These are phyloP conservation scores for Cygnus atratus DNA, from an alignment of 2,113 vertebrate species.

Conservation along the genomic window DNA sequence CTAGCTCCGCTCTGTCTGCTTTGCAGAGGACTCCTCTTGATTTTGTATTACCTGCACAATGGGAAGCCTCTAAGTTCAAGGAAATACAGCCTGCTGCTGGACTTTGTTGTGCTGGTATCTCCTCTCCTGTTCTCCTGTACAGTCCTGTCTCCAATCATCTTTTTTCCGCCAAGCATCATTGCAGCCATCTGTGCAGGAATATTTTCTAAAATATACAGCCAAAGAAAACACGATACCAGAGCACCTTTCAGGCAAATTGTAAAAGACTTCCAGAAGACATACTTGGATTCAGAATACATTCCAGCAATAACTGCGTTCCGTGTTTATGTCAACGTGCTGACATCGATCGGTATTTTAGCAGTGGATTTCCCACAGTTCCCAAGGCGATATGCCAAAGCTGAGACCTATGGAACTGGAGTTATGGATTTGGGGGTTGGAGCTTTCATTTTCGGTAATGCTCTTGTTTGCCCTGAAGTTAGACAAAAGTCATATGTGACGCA, in stretches of 20 bases:
- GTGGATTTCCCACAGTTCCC: slow-evolving; percentile 94
- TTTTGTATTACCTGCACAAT: slow-evolving; percentile 71
- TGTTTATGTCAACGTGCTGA: slow-evolving; percentile 86
- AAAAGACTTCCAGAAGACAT: slow-evolving; percentile 74
- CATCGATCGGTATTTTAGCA: slow-evolving; percentile 90
- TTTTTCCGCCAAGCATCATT: slow-evolving; percentile 63
- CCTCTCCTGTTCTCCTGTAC: slow-evolving; percentile 87
- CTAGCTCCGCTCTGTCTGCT: slow-evolving; percentile 84
- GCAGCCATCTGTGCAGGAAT: slow-evolving; percentile 53
- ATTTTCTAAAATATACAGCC: slow-evolving; percentile 72
- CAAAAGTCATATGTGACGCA: slow-evolving; percentile 36
- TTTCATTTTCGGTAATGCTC: slow-evolving; percentile 88
- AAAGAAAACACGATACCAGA: slow-evolving; percentile 7
- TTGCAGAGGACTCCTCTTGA: slow-evolving; percentile 83
- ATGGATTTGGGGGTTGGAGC: slow-evolving; percentile 96
- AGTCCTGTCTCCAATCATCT: slow-evolving; percentile 77
- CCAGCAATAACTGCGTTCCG: slow-evolving; percentile 87
- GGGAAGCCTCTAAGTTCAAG: slow-evolving; percentile 66
- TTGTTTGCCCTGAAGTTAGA: slow-evolving; percentile 89
- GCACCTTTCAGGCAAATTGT: slow-evolving; percentile 49
- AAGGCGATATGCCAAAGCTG: slow-evolving; percentile 89
- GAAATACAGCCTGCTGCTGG: slow-evolving; percentile 78
- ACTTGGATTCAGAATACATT: slow-evolving; percentile 75
- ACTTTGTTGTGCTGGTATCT: slow-evolving; percentile 82
- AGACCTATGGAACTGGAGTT: slow-evolving; percentile 92